phyloP scores from a whole-genome alignment of 2,888 invertebrate species.

The Caenorhabditis sulstoni region DNA sequence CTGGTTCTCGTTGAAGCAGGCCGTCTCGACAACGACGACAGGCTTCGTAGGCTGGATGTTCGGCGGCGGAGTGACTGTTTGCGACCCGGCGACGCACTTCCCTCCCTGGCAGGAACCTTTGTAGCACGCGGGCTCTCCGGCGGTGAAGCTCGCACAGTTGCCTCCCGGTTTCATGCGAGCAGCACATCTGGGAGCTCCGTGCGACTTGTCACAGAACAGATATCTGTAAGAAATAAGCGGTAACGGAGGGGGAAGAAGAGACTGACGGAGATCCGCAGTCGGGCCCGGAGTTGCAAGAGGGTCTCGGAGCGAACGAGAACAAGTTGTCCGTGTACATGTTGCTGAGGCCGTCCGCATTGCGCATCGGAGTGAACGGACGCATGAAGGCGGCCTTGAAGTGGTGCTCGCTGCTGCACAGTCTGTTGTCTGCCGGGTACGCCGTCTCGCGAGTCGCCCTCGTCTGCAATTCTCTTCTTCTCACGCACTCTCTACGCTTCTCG shows the following conservation, averaged over 20 bases:
- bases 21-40: conserved; percentile 50
- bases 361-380: conserved; percentile 74
- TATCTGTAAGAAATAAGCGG: conserved; percentile 64
- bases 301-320: conserved; percentile 74
- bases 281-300: conserved; percentile 66
- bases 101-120: conserved; percentile 73
- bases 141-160: conserved; percentile 69
- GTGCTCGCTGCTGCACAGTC: conserved; percentile 64
- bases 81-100: conserved; percentile 64
- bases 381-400: conserved; percentile 70
- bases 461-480: conserved; percentile 19
- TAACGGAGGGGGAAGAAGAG: neutral
- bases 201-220: conserved; percentile 76
- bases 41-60: conserved; percentile 53
- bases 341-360: conserved; percentile 74
- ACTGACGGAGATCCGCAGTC: conserved; percentile 68
- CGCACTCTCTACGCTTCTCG: too few relatives aligned
- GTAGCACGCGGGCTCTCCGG: conserved; percentile 72
- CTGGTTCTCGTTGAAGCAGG: conserved; percentile 77
- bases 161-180: conserved; percentile 74
- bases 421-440: conserved; percentile 70
- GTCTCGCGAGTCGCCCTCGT: conserved; percentile 67
- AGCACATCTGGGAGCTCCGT: conserved; percentile 72
- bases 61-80: conserved; percentile 46
- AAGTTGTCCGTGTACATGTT: conserved; percentile 78